phyloP scores from a whole-genome alignment of 2,113 vertebrate species.

The Paradisaea rubra region DNA sequence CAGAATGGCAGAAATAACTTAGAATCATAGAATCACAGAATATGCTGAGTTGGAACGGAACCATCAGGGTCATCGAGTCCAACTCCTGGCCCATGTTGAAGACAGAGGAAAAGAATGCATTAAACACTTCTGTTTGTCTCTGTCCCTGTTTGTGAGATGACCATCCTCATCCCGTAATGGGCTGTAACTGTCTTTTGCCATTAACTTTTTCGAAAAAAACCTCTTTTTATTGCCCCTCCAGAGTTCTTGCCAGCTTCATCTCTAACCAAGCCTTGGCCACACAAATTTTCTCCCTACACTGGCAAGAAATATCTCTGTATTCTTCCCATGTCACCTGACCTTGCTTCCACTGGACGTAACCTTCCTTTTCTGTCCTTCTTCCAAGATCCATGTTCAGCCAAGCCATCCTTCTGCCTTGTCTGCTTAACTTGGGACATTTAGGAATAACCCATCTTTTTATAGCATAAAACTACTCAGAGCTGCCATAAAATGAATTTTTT shows the following conservation, averaged over 20 bases:
- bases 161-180: neutral
- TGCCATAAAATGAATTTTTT: neutral
- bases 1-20: neutral
- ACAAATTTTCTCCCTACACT: neutral
- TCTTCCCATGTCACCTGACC: neutral
- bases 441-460: neutral
- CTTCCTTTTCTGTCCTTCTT: neutral
- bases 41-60: neutral
- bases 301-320: neutral
- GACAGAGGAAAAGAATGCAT: neutral
- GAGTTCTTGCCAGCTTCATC: neutral
- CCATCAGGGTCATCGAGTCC: neutral
- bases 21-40: neutral
- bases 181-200: neutral
- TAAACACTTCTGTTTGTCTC: neutral
- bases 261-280: neutral
- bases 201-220: neutral
- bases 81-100: neutral
- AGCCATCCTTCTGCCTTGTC: rapidly evolving
- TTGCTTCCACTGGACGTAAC: neutral
- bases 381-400: neutral
- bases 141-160: neutral
- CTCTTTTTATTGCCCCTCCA: neutral
- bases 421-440: neutral
- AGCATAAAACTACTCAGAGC: neutral